phyloP scores from a whole-genome alignment of 1,140 invertebrate species.

The Proctacanthus coquilletti region DNA sequence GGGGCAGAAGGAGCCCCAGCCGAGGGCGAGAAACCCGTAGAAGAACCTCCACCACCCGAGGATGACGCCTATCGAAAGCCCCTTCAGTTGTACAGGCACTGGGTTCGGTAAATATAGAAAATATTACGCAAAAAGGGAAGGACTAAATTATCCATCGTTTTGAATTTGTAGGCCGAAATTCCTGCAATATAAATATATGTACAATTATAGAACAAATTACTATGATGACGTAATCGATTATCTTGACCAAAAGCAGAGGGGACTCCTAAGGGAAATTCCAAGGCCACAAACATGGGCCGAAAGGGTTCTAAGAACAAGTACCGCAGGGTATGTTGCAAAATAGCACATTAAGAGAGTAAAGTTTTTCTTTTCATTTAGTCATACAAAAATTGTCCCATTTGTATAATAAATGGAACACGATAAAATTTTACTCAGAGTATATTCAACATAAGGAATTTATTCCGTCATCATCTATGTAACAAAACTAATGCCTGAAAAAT shows the following conservation, averaged over 20 bases:
- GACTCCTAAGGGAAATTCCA: conserved; percentile 49
- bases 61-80: conserved; percentile 32
- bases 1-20: conserved; percentile 21
- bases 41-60: conserved; percentile 38
- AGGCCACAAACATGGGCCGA: conserved; percentile 68
- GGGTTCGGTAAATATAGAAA: conserved; percentile 41
- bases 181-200: conserved; percentile 65
- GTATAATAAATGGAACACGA: not conserved
- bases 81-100: conserved; percentile 47
- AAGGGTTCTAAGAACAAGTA: conserved; percentile 46
- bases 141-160: too few relatives aligned
- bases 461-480: too few relatives aligned
- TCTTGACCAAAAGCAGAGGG: conserved; percentile 55
- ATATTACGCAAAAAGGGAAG: not conserved
- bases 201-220: conserved; percentile 68
- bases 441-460: too few relatives aligned
- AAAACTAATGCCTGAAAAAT: too few relatives aligned
- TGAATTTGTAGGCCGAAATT: conserved; percentile 54
- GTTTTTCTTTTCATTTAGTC: not conserved
- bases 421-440: too few relatives aligned
- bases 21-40: conserved; percentile 27
- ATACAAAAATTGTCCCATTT: not conserved
- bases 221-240: conserved; percentile 72
- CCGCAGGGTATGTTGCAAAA: conserved; percentile 15
- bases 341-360: too few relatives aligned